phyloP scores from a whole-genome alignment of 2,888 invertebrate species.

The Habroteleia sp. region DNA sequence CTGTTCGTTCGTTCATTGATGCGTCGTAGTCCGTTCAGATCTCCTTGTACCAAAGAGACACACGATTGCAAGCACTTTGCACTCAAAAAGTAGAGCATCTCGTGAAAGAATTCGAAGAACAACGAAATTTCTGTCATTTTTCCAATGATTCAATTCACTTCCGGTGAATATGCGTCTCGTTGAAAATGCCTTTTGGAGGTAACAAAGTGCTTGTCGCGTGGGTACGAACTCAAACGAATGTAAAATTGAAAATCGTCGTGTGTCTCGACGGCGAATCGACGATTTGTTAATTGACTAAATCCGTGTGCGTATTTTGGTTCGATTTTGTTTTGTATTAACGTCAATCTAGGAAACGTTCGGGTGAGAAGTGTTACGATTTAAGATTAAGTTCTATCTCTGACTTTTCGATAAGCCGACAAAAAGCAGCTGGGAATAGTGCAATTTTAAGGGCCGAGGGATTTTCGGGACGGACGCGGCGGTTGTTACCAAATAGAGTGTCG shows the following conservation, averaged over 20 bases:
- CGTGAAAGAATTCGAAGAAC: no score
- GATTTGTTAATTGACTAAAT: slow-evolving; percentile 34
- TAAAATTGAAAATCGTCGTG: slow-evolving; percentile 38
- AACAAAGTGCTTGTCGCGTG: no score
- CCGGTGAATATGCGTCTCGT: no score
- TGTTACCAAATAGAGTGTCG: slow-evolving; percentile 34
- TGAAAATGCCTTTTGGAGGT: no score
- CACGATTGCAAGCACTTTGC: slow-evolving; percentile 53
- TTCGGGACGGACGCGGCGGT: slow-evolving; percentile 33
- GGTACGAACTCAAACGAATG: no score
- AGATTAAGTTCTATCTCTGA: slow-evolving; percentile 40
- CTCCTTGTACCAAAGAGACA: slow-evolving; percentile 77
- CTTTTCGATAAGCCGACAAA: slow-evolving; percentile 37
- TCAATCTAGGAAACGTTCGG: slow-evolving; percentile 34
- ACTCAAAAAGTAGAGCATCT: background rate
- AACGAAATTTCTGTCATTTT: no score
- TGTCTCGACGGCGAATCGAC: slow-evolving; percentile 45
- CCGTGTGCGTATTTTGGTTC: slow-evolving; percentile 30
- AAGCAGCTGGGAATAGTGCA: slow-evolving; percentile 76
- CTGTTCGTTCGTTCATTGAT: slow-evolving; percentile 8
- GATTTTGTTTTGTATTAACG: slow-evolving; percentile 3
- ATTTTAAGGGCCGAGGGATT: slow-evolving; percentile 71
- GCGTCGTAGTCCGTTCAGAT: slow-evolving; percentile 70
- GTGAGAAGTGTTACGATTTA: slow-evolving; percentile 50
- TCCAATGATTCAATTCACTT: no score